A percentile compares a stretch with the other conserved stretches of the same genome.
phyloP scores from a whole-genome alignment of 2,797 vertebrate genomes.

The Notolepis coatsorum region DNA sequence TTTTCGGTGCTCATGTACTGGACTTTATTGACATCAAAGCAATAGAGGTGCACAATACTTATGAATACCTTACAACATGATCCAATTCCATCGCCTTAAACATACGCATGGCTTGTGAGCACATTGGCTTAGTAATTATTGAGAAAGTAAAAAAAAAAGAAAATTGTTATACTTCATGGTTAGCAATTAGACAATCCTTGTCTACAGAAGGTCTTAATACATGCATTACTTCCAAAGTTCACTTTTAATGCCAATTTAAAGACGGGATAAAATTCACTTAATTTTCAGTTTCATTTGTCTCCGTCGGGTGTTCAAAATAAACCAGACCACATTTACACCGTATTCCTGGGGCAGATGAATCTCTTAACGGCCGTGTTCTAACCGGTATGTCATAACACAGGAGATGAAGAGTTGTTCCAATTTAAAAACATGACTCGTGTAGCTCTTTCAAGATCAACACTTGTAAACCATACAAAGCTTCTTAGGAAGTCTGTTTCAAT shows the following conservation, averaged over 20 bases:
- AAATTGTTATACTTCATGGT: neutral
- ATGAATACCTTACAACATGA: slow-evolving; percentile 67
- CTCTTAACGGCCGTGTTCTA: slow-evolving; percentile 87
- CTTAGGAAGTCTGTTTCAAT: slow-evolving; percentile 24
- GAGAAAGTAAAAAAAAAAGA: slow-evolving; percentile 22
- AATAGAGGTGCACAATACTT: slow-evolving; percentile 76
- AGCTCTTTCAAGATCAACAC: slow-evolving; percentile 24
- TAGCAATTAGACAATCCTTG: neutral
- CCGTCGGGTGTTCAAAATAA: neutral
- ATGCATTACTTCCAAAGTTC: neutral
- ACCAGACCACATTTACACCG: slow-evolving; percentile 9
- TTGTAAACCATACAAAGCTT: slow-evolving; percentile 47
- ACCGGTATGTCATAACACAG: slow-evolving; percentile 60
- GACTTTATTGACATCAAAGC: slow-evolving; percentile 84
- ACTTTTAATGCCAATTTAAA: slow-evolving; percentile 23
- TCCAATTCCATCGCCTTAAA: slow-evolving; percentile 58
- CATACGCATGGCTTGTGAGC: slow-evolving; percentile 55
- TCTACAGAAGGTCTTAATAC: no score
- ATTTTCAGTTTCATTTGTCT: slow-evolving; percentile 13
- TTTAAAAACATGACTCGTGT: slow-evolving; percentile 9
- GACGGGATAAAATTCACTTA: slow-evolving; percentile 24
- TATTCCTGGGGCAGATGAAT: slow-evolving; percentile 7
- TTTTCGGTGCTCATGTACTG: slow-evolving; percentile 73
- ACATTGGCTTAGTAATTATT: slow-evolving; percentile 28
- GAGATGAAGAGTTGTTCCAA: slow-evolving; percentile 59